Evolutionary conservation across 30 jellyfish, hydroid and myxozoan genomes (phyloP), one percentile per base, ranked within the genome.

Genomic region (Aurelia aurita complex sp. Pacific): DNA sequence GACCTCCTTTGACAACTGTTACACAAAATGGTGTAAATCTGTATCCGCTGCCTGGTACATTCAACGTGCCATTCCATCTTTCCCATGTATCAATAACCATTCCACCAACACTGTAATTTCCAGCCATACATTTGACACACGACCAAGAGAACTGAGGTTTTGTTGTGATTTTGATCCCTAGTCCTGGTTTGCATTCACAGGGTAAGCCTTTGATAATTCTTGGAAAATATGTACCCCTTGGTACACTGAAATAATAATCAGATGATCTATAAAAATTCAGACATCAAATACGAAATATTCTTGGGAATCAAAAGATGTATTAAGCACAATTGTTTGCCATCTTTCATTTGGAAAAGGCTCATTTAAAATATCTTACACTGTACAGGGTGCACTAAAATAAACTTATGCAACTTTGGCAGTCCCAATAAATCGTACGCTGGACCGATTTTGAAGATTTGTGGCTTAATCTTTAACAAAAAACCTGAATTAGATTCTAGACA

Each of bases 41-140:
- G 64, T 87, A 89, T 17, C 89, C 95, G 15, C 91, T 67, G 2
- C 98, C 99, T n/a, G 98, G 98, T 13, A 89, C 82, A 33, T 72
- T 69, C 74, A 64, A 34, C 0, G 92, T 40, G 59, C 94, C 92
- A 70, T 85, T 89, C 99, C 99, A 95, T 35, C 89, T 62, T 33
- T 71, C 89, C 93, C 95, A 95, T 4, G 86, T 90, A 53, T 85
- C 91, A 60, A 95, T 85, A 16, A 95, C 77, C 83, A 68, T 89
- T 4, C 99, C 99, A 32, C 99, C 99, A 65, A 66, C 75, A 79
- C 97, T 89, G 92, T 73, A 95, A 17, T 69, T 69, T 4, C 99
- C 99, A 15, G 96, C 66, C 60, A 60, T 68, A 84, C 99, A 95
- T 35, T 50, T 14, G 46, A 29, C 68, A 73, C 99, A 95, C 10